Base-by-base conservation (phyloP, 2,888 invertebrate species). In the Noctua janthina region DNA sequence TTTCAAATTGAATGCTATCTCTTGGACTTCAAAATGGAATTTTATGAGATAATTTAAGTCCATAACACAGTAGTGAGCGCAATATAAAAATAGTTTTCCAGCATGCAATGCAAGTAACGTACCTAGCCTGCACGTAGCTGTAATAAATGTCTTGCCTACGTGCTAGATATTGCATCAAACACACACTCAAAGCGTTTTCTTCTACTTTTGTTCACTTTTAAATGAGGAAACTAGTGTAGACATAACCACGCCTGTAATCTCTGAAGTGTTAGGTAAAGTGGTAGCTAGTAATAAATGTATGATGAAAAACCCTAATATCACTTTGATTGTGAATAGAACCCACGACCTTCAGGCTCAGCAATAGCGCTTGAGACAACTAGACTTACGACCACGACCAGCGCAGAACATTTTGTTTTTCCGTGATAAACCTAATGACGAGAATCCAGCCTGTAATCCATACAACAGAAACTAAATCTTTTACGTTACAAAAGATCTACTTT, bases 121-220 rank as follows among this genome's bases (percentile, higher is more conserved):
- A 54, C 68, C 46, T 68, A 68, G 39, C 49, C 29, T 51, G 56
- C 39, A 80, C 67, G 73, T 79, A 73, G 13, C 10, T 59, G 8
- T 59, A 79, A 79, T 74, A 73, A 51, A 80, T 67, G 56, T 51
- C 49, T 79, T 13, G 29, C 11, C 56, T 79, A 59, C 79, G 74
- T 79, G 56, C 79, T 67, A 29, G 23, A 23, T 20, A 39, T 43
- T 51, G 56, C 66, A 56, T 51, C 51, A 68, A 49, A 43, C 20
- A 78, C 20, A 78, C 20, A 23, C 49, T 17, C 10, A 15, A 46
- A 17, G 20, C 23, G 2, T 39, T 78, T 56, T 39, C 39, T 72
- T 43, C 17, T 71, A 43, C 29, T 64, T 70, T 49, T 51, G 20
- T 29, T 51, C n/a, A n/a, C 20, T 29, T 64, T 7, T 39, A 10